These are phyloP conservation scores for Crotalus viridis DNA, from an alignment of 2,113 vertebrate species.

Conservation along the genomic window DNA sequence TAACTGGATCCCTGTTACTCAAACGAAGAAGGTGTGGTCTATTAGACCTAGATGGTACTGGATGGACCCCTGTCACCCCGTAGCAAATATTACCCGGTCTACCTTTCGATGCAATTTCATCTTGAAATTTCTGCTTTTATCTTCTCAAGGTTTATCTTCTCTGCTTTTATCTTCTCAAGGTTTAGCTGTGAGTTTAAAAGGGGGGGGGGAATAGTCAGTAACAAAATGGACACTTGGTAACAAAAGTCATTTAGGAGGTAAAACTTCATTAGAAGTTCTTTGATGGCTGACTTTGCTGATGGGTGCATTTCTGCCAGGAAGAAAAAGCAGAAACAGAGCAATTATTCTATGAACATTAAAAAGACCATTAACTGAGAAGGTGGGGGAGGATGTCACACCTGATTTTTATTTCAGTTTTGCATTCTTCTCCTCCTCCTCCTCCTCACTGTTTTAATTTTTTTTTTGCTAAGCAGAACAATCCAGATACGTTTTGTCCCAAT, in stretches of 20 bases:
- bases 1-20: neutral
- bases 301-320: accelerated
- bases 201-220: neutral
- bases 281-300: neutral
- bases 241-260: neutral
- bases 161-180: neutral
- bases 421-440: neutral
- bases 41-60: neutral
- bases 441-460: accelerated
- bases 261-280: neutral
- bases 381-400: neutral
- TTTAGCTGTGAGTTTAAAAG: neutral
- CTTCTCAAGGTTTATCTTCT: accelerated
- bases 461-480: neutral
- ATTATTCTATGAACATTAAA: neutral
- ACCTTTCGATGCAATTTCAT: neutral
- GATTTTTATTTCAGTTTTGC: neutral
- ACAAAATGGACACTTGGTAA: neutral
- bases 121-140: neutral
- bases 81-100: neutral
- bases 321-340: neutral
- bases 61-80: neutral
- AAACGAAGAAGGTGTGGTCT: neutral
- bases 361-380: neutral
- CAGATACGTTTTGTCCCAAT: neutral